These are phyloP conservation scores for Pseudorhombus dupliciocellatus DNA, from an alignment of 2,113 vertebrate genomes.

Conservation along the genomic window DNA sequence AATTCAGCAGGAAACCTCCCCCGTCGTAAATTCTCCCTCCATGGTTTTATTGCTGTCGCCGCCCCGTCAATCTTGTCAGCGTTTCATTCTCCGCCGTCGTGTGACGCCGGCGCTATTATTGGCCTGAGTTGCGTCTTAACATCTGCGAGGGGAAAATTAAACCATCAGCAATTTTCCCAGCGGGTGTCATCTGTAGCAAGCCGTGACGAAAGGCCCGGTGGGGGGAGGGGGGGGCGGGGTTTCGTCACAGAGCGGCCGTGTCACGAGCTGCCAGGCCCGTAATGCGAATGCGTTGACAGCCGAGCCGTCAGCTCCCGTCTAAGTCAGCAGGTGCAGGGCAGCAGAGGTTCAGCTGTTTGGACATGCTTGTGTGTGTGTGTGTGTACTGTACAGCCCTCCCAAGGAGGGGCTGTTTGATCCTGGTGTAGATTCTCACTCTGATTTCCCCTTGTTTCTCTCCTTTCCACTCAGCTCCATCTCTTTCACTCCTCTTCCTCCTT, in stretches of 20 bases:
- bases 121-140: constrained; percentile 28
- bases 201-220: constrained; percentile 59
- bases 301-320: constrained; percentile 33
- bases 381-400: constrained; percentile 24
- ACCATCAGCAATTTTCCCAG: constrained; percentile 45
- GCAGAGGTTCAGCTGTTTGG: constrained; percentile 40
- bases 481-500: not conserved
- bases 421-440: constrained; percentile 9
- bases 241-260: constrained; percentile 49
- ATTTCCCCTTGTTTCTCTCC: not conserved
- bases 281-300: constrained; percentile 76
- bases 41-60: constrained; percentile 26
- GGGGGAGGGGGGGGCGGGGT: too few species aligned
- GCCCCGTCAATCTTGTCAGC: constrained; percentile 13
- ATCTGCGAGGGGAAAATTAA: constrained; percentile 63
- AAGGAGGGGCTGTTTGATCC: constrained; percentile 30
- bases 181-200: constrained; percentile 48
- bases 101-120: constrained; percentile 17
- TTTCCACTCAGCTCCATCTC: constrained; percentile 14
- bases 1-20: constrained; percentile 15
- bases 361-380: constrained; percentile 28
- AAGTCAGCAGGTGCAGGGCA: constrained; percentile 67
- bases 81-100: not conserved
- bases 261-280: constrained; percentile 60
- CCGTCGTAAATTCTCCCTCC: constrained; percentile 12